These are phyloP conservation scores for Neodiprion pinetum DNA, from an alignment of 1,140 invertebrate species.

Conservation along the genomic window DNA sequence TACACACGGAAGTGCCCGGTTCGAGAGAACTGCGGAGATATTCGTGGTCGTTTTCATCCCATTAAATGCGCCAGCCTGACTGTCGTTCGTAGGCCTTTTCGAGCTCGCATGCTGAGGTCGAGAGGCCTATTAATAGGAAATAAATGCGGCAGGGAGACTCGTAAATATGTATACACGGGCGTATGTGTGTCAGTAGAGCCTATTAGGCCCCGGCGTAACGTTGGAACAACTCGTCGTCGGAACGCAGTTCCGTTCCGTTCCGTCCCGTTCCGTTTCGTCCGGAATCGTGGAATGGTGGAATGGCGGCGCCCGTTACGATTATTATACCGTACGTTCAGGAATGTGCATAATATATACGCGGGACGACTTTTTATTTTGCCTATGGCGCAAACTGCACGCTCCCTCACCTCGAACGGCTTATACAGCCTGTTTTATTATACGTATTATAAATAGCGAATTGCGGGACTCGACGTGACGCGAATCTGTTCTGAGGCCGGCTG, in stretches of 20 bases:
- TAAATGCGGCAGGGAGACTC: constrained; percentile 3
- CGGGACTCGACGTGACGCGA: constrained; percentile 3
- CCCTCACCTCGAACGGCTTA: not conserved
- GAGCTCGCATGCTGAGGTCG: not conserved
- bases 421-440: not conserved
- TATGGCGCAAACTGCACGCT: not conserved
- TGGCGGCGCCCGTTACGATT: not conserved
- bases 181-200: constrained; percentile 6
- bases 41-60: not conserved
- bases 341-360: too few species aligned
- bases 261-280: too few species aligned
- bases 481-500: not conserved
- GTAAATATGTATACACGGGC: not conserved
- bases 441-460: not conserved
- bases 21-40: not conserved
- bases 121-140: not conserved
- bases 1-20: too few species aligned
- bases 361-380: not conserved
- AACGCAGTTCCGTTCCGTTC: not conserved
- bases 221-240: not conserved
- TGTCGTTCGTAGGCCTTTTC: not conserved
- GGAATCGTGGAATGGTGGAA: not conserved
- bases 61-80: not conserved
- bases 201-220: not conserved
- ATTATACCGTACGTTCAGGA: too few species aligned